Conservation (phyloP, 2,113 vertebrate species). For the Stomatorhinus ivindoensis region DNA sequence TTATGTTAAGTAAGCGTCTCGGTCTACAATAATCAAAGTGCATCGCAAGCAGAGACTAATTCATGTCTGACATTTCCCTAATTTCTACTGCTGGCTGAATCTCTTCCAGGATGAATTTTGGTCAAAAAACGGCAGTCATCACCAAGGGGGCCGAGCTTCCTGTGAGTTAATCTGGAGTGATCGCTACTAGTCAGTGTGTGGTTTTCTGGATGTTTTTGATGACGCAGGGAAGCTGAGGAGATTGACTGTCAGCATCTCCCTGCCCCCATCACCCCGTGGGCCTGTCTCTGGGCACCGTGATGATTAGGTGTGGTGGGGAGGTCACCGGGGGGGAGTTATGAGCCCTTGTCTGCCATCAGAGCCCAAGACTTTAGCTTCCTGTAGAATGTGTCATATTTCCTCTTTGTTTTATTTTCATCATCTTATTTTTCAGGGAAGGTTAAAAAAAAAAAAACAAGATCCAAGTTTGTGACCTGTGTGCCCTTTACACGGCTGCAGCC, state of each 20-base stretch:
- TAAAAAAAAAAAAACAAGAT: neutral
- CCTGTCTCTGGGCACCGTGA: neutral
- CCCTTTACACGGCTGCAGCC: neutral
- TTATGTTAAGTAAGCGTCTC: neutral
- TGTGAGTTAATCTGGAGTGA: neutral
- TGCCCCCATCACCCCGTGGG: neutral
- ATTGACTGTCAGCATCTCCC: conserved; percentile 8
- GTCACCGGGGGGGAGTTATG: neutral
- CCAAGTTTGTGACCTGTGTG: neutral
- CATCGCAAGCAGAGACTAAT: neutral
- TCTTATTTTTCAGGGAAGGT: neutral
- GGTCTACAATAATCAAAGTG: neutral
- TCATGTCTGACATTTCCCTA: neutral
- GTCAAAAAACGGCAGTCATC: neutral
- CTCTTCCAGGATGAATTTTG: neutral
- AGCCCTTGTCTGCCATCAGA: neutral
- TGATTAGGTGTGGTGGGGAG: neutral
- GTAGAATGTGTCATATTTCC: neutral
- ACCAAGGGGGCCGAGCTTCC: neutral
- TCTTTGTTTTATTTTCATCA: no score
- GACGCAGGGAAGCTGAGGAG: conserved; percentile 24
- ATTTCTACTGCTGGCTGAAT: neutral
- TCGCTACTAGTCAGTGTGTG: conserved; percentile 31
- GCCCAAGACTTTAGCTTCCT: conserved; percentile 14
- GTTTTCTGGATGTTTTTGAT: conserved; percentile 35